phyloP scores from a whole-genome alignment of 37 sponge, comb jelly and placozoan species.

The Eunapius fragilis region DNA sequence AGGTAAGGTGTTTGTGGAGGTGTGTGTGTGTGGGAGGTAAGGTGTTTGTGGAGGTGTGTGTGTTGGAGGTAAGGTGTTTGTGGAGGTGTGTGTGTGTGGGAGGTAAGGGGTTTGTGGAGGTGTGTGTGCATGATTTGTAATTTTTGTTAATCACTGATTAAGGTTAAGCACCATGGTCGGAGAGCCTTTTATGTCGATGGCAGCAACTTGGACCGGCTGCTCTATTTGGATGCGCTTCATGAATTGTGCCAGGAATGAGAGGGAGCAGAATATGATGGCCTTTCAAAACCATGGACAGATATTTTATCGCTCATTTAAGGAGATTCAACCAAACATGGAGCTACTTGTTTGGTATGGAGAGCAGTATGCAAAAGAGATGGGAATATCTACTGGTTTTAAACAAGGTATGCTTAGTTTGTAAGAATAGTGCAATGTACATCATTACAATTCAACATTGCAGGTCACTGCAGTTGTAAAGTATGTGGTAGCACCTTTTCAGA shows the following conservation, averaged over 20 bases:
- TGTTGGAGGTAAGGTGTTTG: no score
- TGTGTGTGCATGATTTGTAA: no score
- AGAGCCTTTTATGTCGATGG: constrained; percentile 74
- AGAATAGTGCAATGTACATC: no score
- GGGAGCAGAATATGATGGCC: constrained; percentile 92
- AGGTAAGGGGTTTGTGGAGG: no score
- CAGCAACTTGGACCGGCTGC: constrained; percentile 6
- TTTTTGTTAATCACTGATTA: no score
- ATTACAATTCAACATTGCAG: neutral
- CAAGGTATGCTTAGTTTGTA: neutral
- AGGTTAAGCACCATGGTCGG: constrained; percentile 48
- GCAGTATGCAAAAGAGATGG: constrained; percentile 73
- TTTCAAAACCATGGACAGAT: constrained; percentile 84
- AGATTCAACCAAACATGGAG: constrained; percentile 71
- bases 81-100: no score
- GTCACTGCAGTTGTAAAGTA: constrained; percentile 14
- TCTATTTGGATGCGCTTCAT: constrained; percentile 91
- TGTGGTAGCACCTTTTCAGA: constrained; percentile 54
- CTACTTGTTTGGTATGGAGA: constrained; percentile 80
- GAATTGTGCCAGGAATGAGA: constrained; percentile 88
- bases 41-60: no score
- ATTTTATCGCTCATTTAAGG: constrained; percentile 75
- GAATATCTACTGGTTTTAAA: constrained; percentile 32
- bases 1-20: no score
- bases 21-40: no score